phyloP scores from a whole-genome alignment of 2,797 vertebrate genomes.

The Rallus crepitans region DNA sequence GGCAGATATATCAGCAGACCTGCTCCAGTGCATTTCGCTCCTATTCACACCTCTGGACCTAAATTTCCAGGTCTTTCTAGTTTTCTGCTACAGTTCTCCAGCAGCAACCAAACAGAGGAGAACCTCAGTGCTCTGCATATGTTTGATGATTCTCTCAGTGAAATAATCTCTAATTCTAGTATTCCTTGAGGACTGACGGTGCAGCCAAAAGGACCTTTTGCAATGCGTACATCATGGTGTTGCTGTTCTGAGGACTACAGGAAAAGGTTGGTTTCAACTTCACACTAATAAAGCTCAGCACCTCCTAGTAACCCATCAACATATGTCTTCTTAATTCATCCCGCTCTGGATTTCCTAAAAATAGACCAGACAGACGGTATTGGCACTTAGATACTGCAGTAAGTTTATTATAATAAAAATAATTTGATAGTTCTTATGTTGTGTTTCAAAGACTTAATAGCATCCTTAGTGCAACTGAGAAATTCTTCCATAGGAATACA shows the following conservation, averaged over 20 bases:
- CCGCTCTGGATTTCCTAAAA: background rate
- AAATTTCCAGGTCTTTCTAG: too few relatives aligned
- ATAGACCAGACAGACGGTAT: background rate
- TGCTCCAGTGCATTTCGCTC: background rate
- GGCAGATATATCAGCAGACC: background rate
- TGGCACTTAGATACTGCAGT: background rate
- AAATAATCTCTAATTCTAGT: background rate
- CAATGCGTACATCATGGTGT: background rate
- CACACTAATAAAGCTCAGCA: background rate
- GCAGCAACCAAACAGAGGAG: background rate
- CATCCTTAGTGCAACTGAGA: fast-evolving
- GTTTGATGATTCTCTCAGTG: too few relatives aligned
- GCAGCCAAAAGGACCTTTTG: background rate
- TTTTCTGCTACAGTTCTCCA: background rate
- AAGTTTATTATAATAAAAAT: background rate
- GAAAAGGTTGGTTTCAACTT: background rate
- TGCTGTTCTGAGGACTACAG: background rate
- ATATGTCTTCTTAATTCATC: background rate
- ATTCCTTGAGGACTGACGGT: background rate
- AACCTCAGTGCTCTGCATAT: background rate
- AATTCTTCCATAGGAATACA: background rate
- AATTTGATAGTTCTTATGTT: fast-evolving
- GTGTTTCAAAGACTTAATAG: background rate
- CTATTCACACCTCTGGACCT: background rate
- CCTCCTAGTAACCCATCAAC: background rate